phyloP scores from a whole-genome alignment of 2,888 invertebrate genomes.

The Andrena dorsata region DNA sequence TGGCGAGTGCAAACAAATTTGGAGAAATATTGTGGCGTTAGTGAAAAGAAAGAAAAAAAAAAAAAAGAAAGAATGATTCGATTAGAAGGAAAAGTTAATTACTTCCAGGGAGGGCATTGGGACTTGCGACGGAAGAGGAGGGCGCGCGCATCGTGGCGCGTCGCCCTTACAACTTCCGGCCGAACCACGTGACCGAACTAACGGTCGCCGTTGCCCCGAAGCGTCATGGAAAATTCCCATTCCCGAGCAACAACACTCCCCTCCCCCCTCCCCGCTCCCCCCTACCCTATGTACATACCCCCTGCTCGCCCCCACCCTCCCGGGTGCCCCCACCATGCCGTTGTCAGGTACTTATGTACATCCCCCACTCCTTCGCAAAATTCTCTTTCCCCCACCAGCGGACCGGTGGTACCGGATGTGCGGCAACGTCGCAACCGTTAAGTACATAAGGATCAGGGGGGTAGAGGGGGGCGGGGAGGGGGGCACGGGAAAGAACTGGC shows the following conservation, averaged over 20 bases:
- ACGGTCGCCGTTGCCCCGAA: slow-evolving; percentile 68
- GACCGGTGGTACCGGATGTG: slow-evolving; percentile 78
- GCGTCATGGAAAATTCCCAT: slow-evolving; percentile 83
- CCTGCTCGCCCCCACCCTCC: slow-evolving; percentile 48
- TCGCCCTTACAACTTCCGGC: slow-evolving; percentile 68
- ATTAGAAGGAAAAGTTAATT: background rate
- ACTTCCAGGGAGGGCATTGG: background rate
- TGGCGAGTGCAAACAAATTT: background rate
- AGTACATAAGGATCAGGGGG: slow-evolving; percentile 77
- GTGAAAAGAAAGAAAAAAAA: background rate
- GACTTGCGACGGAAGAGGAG: slow-evolving; percentile 51
- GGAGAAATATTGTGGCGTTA: background rate
- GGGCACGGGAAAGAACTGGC: slow-evolving; percentile 80
- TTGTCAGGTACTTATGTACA: slow-evolving; percentile 70
- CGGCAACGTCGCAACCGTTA: slow-evolving; percentile 84
- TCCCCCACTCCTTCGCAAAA: slow-evolving; percentile 74
- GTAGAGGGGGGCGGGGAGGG: slow-evolving; percentile 57
- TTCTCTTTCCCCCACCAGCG: slow-evolving; percentile 76
- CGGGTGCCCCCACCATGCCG: slow-evolving; percentile 59
- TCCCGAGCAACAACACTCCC: slow-evolving; percentile 71
- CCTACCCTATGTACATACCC: slow-evolving; percentile 61
- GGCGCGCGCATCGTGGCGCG: slow-evolving; percentile 67
- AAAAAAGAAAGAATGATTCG: background rate
- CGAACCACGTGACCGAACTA: slow-evolving; percentile 71
- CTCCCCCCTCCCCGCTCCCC: slow-evolving; percentile 60